Evolutionary conservation across 2,797 vertebrate genomes (phyloP).

Genomic region (Cuniculus paca): DNA sequence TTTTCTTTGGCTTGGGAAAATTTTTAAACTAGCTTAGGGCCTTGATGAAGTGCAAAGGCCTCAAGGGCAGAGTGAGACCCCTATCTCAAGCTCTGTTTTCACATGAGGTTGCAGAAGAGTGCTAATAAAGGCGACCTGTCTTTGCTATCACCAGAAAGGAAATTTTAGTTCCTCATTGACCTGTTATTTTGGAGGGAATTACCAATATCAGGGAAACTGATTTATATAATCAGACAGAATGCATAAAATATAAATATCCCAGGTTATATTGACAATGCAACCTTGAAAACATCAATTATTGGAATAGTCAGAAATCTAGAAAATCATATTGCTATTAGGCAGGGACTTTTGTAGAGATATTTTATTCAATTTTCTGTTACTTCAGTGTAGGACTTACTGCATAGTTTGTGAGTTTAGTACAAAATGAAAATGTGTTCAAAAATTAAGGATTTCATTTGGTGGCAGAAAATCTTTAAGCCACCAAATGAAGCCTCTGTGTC

Average conservation of each 20-base stretch:
- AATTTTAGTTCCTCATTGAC: constrained; percentile 51
- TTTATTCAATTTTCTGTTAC: neutral
- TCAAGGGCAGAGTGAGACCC: neutral
- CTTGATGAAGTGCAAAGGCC: neutral
- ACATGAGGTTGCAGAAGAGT: neutral
- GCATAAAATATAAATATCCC: neutral
- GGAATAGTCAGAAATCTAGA: neutral
- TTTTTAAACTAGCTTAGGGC: neutral
- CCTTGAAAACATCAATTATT: constrained; percentile 9
- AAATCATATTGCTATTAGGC: neutral
- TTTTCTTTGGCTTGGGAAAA: neutral
- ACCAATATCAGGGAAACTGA: neutral
- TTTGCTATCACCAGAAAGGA: neutral
- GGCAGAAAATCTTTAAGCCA: neutral
- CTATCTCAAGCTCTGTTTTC: neutral
- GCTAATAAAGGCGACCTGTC: neutral
- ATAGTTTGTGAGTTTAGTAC: neutral
- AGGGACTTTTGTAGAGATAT: neutral
- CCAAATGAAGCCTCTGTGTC: neutral
- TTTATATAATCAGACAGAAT: neutral
- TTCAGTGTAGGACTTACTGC: neutral
- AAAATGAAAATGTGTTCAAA: constrained; percentile 3
- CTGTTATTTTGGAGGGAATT: neutral
- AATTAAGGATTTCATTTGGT: neutral
- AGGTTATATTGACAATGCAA: neutral